phyloP scores from a whole-genome alignment of 2,888 invertebrate species.

The Incurvaria masculella region DNA sequence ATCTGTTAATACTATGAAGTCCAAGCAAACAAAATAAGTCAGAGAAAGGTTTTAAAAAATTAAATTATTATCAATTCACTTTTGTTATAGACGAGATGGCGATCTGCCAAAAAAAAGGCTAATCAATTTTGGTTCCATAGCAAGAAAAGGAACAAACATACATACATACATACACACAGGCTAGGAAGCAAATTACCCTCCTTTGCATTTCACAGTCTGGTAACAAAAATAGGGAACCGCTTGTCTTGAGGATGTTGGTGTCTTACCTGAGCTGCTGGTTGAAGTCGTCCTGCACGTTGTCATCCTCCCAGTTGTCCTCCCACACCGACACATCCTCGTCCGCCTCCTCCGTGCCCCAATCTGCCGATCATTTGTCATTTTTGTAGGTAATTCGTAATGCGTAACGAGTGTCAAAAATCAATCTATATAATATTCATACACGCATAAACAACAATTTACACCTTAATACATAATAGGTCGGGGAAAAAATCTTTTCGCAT shows the following conservation, averaged over 20 bases:
- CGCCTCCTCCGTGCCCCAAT: constrained; percentile 77
- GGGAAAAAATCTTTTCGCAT: too few species aligned
- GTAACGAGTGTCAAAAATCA: too few species aligned
- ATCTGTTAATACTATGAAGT: too few species aligned
- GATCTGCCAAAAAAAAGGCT: background rate
- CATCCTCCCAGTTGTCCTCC: constrained; percentile 99
- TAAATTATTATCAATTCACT: too few species aligned
- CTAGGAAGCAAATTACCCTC: background rate
- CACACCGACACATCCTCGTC: constrained; percentile 96
- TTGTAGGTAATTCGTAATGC: too few species aligned
- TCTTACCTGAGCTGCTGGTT: constrained; percentile 86
- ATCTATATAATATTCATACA: constrained; percentile 1
- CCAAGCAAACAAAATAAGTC: too few species aligned
- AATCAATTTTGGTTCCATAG: background rate
- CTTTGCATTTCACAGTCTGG: constrained; percentile 2
- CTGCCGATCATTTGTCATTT: too few species aligned
- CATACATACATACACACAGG: background rate
- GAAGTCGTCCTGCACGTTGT: constrained; percentile 97
- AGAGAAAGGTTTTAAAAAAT: too few species aligned
- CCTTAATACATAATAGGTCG: too few species aligned
- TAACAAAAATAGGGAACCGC: constrained; percentile 4
- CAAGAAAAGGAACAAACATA: background rate
- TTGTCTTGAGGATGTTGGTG: constrained; percentile 5
- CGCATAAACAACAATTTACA: background rate
- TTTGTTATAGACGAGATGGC: background rate